phyloP scores from a whole-genome alignment of 2,797 vertebrate species.

The Champsocephalus esox region DNA sequence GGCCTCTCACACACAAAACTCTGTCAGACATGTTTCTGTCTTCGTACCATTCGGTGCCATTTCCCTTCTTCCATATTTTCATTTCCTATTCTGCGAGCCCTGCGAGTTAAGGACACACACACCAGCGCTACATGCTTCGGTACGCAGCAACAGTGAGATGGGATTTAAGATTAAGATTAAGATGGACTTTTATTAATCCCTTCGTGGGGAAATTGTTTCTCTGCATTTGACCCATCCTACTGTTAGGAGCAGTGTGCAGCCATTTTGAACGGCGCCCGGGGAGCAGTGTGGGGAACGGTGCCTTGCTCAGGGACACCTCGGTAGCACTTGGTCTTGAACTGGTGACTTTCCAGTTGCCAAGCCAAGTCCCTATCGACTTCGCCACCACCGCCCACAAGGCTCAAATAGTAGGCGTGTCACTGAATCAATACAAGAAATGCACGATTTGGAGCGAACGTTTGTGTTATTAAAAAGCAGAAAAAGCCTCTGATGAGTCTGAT shows the following conservation, averaged over 20 bases:
- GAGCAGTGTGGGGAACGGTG: no score
- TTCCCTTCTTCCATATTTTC: conserved; percentile 73
- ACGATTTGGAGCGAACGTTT: not conserved
- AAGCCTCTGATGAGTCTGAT: not conserved
- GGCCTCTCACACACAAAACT: not conserved
- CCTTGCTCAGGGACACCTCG: no score
- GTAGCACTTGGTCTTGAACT: no score
- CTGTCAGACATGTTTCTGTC: not conserved
- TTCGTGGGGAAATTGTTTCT: no score
- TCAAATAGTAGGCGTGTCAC: not conserved
- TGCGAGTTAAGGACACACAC: conserved; percentile 12
- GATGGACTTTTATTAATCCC: no score
- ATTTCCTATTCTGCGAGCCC: conserved; percentile 67
- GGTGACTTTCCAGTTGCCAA: no score
- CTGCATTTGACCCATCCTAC: no score
- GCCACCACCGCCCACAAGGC: no score
- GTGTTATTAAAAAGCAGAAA: not conserved
- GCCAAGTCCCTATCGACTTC: no score
- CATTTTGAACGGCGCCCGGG: no score
- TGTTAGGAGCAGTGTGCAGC: no score
- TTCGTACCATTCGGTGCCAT: conserved; percentile 52
- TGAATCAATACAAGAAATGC: not conserved
- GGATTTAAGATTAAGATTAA: not conserved
- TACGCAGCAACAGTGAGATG: not conserved
- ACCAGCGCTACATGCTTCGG: not conserved